Base-by-base conservation (phyloP, 92 coral and sea anemone genomes). In the Micromussa lordhowensis region DNA sequence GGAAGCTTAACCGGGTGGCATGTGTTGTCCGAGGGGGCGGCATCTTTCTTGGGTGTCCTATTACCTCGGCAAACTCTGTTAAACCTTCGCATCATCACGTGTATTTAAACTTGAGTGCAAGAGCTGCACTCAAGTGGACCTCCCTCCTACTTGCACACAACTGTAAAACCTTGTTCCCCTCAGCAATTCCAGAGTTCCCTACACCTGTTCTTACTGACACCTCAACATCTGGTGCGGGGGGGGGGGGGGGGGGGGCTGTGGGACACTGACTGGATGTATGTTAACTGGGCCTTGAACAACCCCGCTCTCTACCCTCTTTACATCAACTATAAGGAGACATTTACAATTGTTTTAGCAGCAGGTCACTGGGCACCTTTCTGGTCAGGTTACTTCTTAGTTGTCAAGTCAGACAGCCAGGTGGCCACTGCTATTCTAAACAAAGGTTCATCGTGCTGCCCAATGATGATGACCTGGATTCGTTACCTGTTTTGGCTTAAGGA, bases 201-300 rank as follows among this genome's bases (percentile, higher is more conserved):
- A 13, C 69, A 13, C 69, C 69, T 13, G 69, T 63, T 12, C 24
- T n/a, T 66, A 89, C 80, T 31, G 88, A 89, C 35, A 88, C 92
- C 18, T 89, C 92, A 12, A 34, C 24, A 26, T 48, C 78, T 75
- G 85, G 92, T 26, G 92, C 76, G 51, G 92, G 88, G 35, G 64
- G 92, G 35, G 64, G n/a, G n/a, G n/a, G n/a, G n/a, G n/a, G n/a
- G n/a, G n/a, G n/a, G n/a, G n/a, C n/a, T 74, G 24, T 89, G 88
- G 88, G 34, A 68, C 21, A 69, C 79, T 73, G 91, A 88, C 82
- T 88, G 87, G 91, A 31, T 88, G 83, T 88, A 82, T 34, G 24
- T 82, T 66, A 84, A 84, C 92, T 89, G 92, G 89, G 92, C 92
- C 16, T 40, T 89, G 40, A 85, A 89, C 82, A 19, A 31, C 68